A percentile compares a stretch with the other conserved stretches of the same genome.
Conservation (phyloP, 2,888 invertebrate genomes). For the Galeruca laticollis region DNA sequence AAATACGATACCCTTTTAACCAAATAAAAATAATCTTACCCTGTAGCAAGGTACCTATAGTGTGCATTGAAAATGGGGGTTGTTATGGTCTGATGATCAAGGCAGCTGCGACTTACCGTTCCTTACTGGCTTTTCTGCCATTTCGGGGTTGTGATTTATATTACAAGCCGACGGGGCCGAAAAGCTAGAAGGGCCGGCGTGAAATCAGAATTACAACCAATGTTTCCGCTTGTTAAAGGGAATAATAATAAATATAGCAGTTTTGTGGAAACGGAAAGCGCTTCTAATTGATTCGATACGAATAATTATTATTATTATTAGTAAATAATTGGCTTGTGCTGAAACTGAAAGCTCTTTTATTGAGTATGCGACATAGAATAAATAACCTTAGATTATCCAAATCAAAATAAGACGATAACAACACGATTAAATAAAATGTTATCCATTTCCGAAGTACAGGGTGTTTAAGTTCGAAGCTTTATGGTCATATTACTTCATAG, state of each 20-base stretch:
- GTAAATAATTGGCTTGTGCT: neutral
- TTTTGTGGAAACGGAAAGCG: conserved; percentile 32
- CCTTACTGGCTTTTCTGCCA: conserved; percentile 48
- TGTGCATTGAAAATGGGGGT: conserved; percentile 55
- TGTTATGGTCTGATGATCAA: conserved; percentile 66
- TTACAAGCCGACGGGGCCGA: conserved; percentile 47
- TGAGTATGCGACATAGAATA: too few species aligned
- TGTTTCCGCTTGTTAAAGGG: conserved; percentile 52
- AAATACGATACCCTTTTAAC: conserved; percentile 28
- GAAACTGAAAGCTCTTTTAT: neutral
- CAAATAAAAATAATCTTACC: conserved; percentile 50
- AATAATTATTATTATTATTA: neutral
- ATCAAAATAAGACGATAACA: too few species aligned
- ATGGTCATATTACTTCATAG: too few species aligned
- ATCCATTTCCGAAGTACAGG: too few species aligned
- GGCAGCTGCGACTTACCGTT: conserved; percentile 63
- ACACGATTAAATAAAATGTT: too few species aligned
- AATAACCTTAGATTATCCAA: too few species aligned
- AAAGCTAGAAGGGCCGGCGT: conserved; percentile 45
- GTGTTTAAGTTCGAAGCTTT: too few species aligned
- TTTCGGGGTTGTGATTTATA: conserved; percentile 61
- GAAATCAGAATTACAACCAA: conserved; percentile 50
- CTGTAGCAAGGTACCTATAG: conserved; percentile 51
- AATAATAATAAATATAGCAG: conserved; percentile 28
- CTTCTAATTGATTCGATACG: neutral